These are phyloP conservation scores for Tachina grossa DNA, from an alignment of 2,888 invertebrate species.

Conservation along the genomic window DNA sequence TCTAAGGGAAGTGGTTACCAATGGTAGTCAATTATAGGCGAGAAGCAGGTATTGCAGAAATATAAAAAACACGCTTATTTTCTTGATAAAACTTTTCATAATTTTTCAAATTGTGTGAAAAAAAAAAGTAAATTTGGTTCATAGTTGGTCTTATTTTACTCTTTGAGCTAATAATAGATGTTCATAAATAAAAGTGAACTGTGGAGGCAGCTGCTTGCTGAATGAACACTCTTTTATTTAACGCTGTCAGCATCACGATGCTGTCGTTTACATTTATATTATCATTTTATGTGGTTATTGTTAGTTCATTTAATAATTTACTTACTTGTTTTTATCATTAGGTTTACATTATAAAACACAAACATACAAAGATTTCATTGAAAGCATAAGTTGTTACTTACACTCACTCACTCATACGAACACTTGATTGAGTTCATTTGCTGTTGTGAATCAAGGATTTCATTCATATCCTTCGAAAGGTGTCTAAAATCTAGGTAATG, in stretches of 20 bases:
- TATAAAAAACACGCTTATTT: no score
- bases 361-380: conserved; percentile 24
- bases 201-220: neutral
- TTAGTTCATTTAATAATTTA: conserved; percentile 76
- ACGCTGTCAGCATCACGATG: conserved; percentile 58
- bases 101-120: neutral
- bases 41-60: no score
- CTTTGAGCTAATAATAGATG: neutral
- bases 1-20: no score
- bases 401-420: conserved; percentile 5
- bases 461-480: conserved; percentile 44
- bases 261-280: conserved; percentile 74
- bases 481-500: conserved; percentile 49
- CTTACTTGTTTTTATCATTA: conserved; percentile 69
- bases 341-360: conserved; percentile 49
- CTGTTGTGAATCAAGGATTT: conserved; percentile 15
- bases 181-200: neutral
- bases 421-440: neutral
- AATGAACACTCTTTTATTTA: neutral
- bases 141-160: conserved; percentile 43
- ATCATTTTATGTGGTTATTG: conserved; percentile 78
- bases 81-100: no score
- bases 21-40: no score
- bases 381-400: conserved; percentile 2
- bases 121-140: neutral